A percentile compares a stretch with the other conserved stretches of the same genome.
phyloP scores from a whole-genome alignment of 2,113 vertebrate genomes.

The Pomatostomus ruficeps region DNA sequence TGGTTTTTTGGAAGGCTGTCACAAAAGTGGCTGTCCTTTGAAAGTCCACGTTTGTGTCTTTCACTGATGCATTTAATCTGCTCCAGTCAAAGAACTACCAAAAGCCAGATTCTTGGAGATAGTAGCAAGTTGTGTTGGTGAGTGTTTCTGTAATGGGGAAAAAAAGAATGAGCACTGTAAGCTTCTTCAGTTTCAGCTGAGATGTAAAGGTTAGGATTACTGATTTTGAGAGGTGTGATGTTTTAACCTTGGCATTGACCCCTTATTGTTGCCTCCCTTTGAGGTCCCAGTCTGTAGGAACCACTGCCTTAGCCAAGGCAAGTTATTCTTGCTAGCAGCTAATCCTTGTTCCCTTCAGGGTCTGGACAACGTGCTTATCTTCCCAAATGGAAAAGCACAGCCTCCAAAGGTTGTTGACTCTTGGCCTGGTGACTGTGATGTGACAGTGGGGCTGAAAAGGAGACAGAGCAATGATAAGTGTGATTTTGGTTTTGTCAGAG shows the following conservation, averaged over 20 bases:
- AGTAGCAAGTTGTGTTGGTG: background rate
- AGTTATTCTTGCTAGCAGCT: background rate
- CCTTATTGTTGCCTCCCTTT: background rate
- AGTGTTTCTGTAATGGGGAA: background rate
- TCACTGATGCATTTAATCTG: background rate
- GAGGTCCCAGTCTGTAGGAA: background rate
- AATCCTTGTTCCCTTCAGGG: background rate
- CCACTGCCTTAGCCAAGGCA: background rate
- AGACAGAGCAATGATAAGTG: background rate
- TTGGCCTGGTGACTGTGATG: background rate
- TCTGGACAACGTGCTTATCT: background rate
- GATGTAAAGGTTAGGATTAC: background rate
- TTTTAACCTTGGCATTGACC: background rate
- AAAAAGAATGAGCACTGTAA: background rate
- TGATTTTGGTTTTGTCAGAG: background rate
- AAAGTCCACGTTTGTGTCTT: background rate
- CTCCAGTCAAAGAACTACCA: background rate
- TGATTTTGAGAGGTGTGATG: background rate
- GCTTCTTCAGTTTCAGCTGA: background rate
- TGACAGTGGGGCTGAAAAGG: background rate
- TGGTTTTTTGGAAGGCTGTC: background rate
- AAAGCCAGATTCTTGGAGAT: background rate
- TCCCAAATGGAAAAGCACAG: background rate
- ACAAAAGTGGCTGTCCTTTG: background rate
- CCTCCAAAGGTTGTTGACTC: background rate